These are phyloP conservation scores for Hypotaenidia okinawae DNA, from an alignment of 2,797 vertebrate genomes.

Conservation along the genomic window DNA sequence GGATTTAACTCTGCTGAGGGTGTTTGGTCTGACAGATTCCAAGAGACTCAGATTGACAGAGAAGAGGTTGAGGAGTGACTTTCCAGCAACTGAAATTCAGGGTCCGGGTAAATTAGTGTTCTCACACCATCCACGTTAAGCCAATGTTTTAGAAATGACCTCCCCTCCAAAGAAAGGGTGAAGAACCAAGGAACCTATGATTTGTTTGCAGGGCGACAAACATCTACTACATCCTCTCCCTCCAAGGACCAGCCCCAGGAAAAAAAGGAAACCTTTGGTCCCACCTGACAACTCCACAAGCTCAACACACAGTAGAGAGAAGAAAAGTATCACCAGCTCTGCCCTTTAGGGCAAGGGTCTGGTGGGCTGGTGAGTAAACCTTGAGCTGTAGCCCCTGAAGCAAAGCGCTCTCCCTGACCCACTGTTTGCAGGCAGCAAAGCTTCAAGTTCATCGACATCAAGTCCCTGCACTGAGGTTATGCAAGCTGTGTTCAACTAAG, in stretches of 20 bases:
- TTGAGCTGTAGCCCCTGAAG: not conserved
- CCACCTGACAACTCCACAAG: not conserved
- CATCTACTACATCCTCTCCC: not conserved
- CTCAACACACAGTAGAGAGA: rapidly evolving
- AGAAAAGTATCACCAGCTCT: not conserved
- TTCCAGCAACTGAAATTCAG: not conserved
- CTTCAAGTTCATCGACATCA: not conserved
- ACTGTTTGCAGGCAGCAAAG: not conserved
- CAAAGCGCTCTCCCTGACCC: not conserved
- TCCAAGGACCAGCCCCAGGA: not conserved
- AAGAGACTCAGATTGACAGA: not conserved
- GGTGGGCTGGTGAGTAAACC: not conserved
- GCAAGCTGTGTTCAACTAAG: not conserved
- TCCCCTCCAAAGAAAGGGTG: too few species aligned
- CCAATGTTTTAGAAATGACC: not conserved
- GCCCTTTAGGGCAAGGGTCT: not conserved
- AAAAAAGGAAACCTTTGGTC: not conserved
- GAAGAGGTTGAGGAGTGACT: not conserved
- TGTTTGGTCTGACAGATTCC: not conserved
- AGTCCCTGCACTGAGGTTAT: not conserved
- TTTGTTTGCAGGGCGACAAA: not conserved
- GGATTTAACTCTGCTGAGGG: not conserved
- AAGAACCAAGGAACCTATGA: not conserved
- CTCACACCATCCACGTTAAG: not conserved
- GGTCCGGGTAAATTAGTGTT: not conserved